Conservation (phyloP, 2,113 vertebrate species). For the Cyphomyrus discorhynchus region DNA sequence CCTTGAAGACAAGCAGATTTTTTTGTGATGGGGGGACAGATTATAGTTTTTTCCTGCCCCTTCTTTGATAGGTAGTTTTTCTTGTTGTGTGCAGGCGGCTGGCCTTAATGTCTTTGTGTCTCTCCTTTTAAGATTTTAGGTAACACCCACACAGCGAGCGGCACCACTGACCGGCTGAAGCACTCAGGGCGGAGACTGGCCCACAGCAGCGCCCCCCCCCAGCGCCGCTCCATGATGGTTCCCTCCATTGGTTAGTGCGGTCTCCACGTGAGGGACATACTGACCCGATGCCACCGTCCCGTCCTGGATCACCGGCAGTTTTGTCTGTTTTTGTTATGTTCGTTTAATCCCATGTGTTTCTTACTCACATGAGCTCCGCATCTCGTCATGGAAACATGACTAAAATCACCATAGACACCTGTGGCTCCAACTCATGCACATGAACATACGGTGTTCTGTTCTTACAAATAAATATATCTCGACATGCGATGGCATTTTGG, state of each 20-base stretch:
- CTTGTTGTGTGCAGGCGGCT: conserved; percentile 4
- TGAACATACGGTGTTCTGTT: conserved; percentile 7
- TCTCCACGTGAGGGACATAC: conserved; percentile 44
- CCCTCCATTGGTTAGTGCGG: conserved; percentile 88
- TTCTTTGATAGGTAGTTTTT: conserved; percentile 3
- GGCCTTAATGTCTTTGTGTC: conserved; percentile 48
- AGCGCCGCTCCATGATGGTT: conserved; percentile 67
- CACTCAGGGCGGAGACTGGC: conserved; percentile 66
- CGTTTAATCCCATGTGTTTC: conserved; percentile 28
- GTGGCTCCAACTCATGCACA: conserved; percentile 43
- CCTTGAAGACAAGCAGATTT: conserved; percentile 53
- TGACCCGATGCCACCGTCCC: conserved; percentile 15
- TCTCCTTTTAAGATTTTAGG: conserved; percentile 82
- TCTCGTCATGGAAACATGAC: conserved; percentile 45
- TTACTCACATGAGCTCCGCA: conserved; percentile 45
- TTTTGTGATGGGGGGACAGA: conserved; percentile 45
- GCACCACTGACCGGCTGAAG: conserved; percentile 66
- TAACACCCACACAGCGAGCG: conserved; percentile 71
- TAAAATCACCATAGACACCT: conserved; percentile 40
- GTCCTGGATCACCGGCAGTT: conserved; percentile 36
- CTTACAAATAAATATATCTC: neutral
- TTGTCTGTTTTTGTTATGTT: conserved; percentile 46
- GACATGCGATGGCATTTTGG: conserved; percentile 17
- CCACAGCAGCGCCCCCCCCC: conserved; percentile 66
- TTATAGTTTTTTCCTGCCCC: conserved; percentile 28